A percentile compares a stretch with the other conserved stretches of the same genome.
Conservation (phyloP, 2,888 invertebrate genomes). For the Trachelus tabidus region DNA sequence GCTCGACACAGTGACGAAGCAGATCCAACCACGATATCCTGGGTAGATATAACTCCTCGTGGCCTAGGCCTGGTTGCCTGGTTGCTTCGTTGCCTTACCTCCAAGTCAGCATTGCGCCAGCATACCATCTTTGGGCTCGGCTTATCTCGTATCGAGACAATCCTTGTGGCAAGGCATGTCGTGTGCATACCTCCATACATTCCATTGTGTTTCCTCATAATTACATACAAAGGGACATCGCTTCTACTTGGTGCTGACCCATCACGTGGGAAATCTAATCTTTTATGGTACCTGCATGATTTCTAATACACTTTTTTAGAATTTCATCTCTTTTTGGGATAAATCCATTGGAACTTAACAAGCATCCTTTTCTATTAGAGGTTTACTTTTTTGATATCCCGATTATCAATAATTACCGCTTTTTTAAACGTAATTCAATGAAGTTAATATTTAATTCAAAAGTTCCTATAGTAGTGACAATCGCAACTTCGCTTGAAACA, state of each 20-base stretch:
- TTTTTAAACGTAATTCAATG: not conserved
- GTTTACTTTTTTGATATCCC: not conserved
- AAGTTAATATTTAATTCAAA: too few relatives aligned
- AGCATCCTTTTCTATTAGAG: not conserved
- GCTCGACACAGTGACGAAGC: conserved; percentile 50
- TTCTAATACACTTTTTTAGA: not conserved
- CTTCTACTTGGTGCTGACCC: conserved; percentile 32
- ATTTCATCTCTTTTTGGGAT: conserved; percentile 14
- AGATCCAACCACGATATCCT: conserved; percentile 47
- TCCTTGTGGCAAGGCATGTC: conserved; percentile 44
- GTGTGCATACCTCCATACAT: conserved; percentile 53
- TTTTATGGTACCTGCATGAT: not conserved
- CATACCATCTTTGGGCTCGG: conserved; percentile 59
- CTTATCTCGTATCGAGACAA: conserved; percentile 51
- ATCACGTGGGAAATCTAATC: conserved; percentile 46
- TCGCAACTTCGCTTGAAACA: not conserved
- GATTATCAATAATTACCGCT: not conserved
- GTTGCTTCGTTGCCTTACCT: conserved; percentile 6
- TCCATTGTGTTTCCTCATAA: conserved; percentile 59
- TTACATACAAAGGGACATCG: conserved; percentile 47
- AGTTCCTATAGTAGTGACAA: too few relatives aligned
- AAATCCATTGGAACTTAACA: conserved; percentile 11
- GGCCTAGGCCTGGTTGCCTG: conserved; percentile 2
- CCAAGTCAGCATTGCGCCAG: conserved; percentile 28
- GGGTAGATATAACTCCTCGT: conserved; percentile 43